phyloP scores from a whole-genome alignment of 1,140 invertebrate genomes.

The Heliconius melpomene region DNA sequence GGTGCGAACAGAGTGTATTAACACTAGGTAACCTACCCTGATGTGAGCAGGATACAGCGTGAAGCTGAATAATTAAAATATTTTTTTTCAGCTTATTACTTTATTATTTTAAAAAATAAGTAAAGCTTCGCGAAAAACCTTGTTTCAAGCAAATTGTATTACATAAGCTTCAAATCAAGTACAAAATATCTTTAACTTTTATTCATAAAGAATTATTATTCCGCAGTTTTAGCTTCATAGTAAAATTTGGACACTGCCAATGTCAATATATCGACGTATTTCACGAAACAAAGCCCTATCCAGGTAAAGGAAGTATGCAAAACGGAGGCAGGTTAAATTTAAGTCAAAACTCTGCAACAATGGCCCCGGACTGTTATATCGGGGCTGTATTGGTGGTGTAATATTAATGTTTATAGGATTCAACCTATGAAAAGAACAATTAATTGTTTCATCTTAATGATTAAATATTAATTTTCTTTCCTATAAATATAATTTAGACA shows the following conservation, averaged over 20 bases:
- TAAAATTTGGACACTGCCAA: slow-evolving; percentile 10
- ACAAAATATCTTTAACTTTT: too few relatives aligned
- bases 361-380: not conserved
- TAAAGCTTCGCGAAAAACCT: too few relatives aligned
- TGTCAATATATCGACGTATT: not conserved
- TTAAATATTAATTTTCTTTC: too few relatives aligned
- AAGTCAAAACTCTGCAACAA: slow-evolving; percentile 11
- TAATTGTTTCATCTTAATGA: not conserved
- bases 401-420: not conserved
- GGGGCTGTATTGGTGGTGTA: not conserved
- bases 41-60: too few relatives aligned
- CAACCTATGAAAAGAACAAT: not conserved
- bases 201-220: not conserved
- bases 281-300: slow-evolving; percentile 9
- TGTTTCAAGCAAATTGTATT: too few relatives aligned
- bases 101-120: too few relatives aligned
- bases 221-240: not conserved
- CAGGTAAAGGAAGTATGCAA: slow-evolving; percentile 12
- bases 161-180: too few relatives aligned
- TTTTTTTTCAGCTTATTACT: too few relatives aligned
- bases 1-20: too few relatives aligned
- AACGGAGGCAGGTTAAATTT: slow-evolving; percentile 15
- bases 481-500: too few relatives aligned
- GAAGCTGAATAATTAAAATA: too few relatives aligned
- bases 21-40: too few relatives aligned